phyloP scores from a whole-genome alignment of 1,140 invertebrate species.

The Cardiocondyla obscurior region DNA sequence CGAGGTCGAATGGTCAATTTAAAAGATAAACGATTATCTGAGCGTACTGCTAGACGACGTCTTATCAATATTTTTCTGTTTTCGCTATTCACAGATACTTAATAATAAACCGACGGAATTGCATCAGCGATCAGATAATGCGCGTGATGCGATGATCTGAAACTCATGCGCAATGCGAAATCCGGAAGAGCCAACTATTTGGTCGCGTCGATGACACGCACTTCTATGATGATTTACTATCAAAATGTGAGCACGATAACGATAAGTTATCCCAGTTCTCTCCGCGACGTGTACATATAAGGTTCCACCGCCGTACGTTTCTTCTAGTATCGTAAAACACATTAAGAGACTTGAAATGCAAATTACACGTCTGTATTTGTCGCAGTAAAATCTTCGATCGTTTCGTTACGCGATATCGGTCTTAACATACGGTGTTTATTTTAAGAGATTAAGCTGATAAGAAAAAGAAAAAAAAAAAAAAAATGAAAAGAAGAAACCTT shows the following conservation, averaged over 20 bases:
- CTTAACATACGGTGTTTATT: neutral
- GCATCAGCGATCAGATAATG: slow-evolving; percentile 1
- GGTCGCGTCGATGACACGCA: neutral
- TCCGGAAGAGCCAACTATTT: neutral
- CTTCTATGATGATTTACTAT: neutral
- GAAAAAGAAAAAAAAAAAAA: too few relatives aligned
- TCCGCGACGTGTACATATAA: slow-evolving; percentile 18
- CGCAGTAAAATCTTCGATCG: neutral
- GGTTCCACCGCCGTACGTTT: neutral
- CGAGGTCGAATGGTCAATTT: neutral
- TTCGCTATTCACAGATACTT: neutral
- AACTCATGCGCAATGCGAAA: neutral
- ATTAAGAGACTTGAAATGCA: neutral
- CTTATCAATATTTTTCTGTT: neutral
- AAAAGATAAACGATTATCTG: neutral
- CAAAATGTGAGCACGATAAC: slow-evolving; percentile 14
- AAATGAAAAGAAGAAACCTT: neutral
- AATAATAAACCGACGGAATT: neutral
- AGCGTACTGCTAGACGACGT: neutral
- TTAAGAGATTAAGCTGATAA: neutral
- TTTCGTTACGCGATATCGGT: neutral
- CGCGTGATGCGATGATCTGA: neutral
- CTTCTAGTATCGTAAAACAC: neutral
- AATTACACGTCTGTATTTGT: neutral
- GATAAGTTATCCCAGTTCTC: neutral